Evolutionary conservation across 92 coral and sea anemone genomes (phyloP).

Genomic region (Siderastrea radians): DNA sequence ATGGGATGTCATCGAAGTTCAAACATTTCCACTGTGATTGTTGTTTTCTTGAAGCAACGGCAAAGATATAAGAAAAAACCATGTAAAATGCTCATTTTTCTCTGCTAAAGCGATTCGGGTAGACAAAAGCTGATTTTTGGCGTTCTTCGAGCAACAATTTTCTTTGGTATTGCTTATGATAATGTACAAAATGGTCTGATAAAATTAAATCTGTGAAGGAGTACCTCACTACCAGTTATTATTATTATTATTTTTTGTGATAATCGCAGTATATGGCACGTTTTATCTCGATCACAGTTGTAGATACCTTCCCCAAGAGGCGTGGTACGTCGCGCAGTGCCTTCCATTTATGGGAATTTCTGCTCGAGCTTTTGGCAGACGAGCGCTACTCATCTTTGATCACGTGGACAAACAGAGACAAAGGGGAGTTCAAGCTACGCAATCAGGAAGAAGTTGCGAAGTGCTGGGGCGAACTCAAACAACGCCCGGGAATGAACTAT

Average conservation of each 20-base stretch:
- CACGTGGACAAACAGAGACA: constrained; percentile 87
- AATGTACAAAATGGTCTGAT: too few species aligned
- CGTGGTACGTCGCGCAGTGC: constrained; percentile 62
- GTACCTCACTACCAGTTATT: neutral
- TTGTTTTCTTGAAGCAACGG: too few species aligned
- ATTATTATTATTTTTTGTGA: neutral
- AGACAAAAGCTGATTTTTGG: too few species aligned
- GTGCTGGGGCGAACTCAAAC: constrained; percentile 95
- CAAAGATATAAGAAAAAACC: too few species aligned
- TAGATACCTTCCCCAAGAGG: constrained; percentile 30
- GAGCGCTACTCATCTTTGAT: constrained; percentile 81
- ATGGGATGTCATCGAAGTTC: too few species aligned
- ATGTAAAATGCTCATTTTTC: too few species aligned
- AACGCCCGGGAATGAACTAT: constrained; percentile 94
- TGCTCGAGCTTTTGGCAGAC: constrained; percentile 92
- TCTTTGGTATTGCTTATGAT: too few species aligned
- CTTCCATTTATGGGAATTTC: constrained; percentile 96
- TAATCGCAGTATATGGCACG: too few species aligned
- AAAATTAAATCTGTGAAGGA: too few species aligned
- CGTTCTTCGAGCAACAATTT: too few species aligned
- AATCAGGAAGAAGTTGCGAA: constrained; percentile 97
- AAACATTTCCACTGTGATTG: too few species aligned
- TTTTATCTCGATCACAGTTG: neutral
- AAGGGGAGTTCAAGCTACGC: constrained; percentile 84
- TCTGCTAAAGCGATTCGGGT: too few species aligned